phyloP scores from a whole-genome alignment of 2,113 vertebrate species.

The Callocephalon fimbriatum region DNA sequence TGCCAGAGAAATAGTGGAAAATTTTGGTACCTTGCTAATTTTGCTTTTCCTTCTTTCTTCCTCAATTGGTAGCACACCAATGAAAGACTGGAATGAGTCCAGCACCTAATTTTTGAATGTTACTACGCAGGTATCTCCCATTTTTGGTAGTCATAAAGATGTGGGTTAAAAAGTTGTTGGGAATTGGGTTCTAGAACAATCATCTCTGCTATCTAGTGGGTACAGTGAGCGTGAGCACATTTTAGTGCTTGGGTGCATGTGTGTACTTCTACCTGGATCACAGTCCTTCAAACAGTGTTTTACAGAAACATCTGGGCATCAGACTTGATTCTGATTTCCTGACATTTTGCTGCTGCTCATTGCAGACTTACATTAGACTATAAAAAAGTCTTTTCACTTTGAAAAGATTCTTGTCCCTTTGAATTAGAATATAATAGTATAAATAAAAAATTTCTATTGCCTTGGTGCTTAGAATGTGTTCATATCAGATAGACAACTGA shows the following conservation, averaged over 20 bases:
- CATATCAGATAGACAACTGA: not conserved
- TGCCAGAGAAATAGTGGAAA: not conserved
- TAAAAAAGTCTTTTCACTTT: not conserved
- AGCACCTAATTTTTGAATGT: not conserved
- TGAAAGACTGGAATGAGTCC: not conserved
- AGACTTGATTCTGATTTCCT: not conserved
- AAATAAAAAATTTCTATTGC: not conserved
- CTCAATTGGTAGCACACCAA: not conserved
- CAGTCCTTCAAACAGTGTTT: not conserved
- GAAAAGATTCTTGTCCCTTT: not conserved
- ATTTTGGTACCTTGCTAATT: not conserved
- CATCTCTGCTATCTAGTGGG: not conserved
- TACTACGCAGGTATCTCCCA: not conserved
- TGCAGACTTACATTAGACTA: not conserved
- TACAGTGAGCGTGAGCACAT: not conserved
- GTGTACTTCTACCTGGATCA: not conserved
- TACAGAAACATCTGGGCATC: not conserved
- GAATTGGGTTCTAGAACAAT: not conserved
- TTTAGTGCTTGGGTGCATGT: fast-evolving
- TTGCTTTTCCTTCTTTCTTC: not conserved
- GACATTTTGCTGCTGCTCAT: not conserved
- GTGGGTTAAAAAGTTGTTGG: not conserved
- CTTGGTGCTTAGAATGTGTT: not conserved
- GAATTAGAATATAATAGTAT: not conserved
- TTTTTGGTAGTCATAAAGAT: not conserved